Conservation (phyloP, 2,797 vertebrate species). For the Girardinus metallicus region DNA sequence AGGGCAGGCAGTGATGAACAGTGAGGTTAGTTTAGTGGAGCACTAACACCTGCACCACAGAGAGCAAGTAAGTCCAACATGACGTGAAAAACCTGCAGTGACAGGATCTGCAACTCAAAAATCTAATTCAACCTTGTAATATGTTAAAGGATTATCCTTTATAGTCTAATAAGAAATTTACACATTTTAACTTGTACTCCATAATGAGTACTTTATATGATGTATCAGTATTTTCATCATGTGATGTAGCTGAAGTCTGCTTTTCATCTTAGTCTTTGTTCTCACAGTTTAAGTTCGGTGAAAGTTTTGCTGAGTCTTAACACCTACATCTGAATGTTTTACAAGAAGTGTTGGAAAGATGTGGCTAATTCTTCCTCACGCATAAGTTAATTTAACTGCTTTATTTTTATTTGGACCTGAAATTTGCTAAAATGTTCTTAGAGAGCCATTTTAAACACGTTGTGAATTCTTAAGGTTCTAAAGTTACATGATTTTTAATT, state of each 20-base stretch:
- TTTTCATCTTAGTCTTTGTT: background rate
- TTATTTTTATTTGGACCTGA: background rate
- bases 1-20: slow-evolving; percentile 78
- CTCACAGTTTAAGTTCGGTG: background rate
- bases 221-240: background rate
- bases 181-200: background rate
- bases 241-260: background rate
- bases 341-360: background rate
- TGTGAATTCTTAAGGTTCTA: background rate
- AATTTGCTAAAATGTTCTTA: background rate
- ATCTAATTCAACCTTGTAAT: background rate
- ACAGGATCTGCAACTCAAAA: background rate
- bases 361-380: background rate
- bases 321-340: background rate
- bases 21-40: slow-evolving; percentile 75
- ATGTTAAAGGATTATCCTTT: slow-evolving; percentile 4
- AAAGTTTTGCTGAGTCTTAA: background rate
- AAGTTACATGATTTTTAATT: background rate
- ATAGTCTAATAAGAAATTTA: background rate
- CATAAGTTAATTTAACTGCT: background rate
- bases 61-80: slow-evolving; percentile 20
- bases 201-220: background rate
- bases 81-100: slow-evolving; percentile 14
- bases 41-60: slow-evolving; percentile 69
- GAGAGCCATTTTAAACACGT: background rate